Conservation (phyloP, 2,888 invertebrate species). For the Drosophila diplacantha region DNA sequence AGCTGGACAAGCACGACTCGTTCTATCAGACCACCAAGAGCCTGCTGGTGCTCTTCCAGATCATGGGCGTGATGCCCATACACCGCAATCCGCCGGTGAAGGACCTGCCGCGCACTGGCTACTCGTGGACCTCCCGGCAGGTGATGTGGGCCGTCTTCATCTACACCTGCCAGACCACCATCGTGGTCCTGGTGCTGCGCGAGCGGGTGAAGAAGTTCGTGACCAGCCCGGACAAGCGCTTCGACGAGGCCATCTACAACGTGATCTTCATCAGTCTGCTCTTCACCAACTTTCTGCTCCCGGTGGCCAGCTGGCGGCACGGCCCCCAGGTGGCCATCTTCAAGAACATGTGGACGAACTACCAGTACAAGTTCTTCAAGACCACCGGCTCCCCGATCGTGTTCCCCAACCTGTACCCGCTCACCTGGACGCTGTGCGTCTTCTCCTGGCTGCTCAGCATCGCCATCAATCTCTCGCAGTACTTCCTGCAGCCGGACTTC, state of each 20-base stretch:
- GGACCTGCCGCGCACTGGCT: conserved; percentile 80
- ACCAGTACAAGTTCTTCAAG: conserved; percentile 80
- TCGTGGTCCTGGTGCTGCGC: conserved; percentile 79
- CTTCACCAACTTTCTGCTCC: conserved; percentile 84
- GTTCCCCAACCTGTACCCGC: conserved; percentile 82
- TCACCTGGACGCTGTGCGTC: conserved; percentile 83
- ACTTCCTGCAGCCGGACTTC: conserved; percentile 85
- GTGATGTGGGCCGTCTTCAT: conserved; percentile 84
- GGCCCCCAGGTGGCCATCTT: conserved; percentile 85
- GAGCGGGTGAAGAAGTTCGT: conserved; percentile 80
- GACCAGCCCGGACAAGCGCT: conserved; percentile 81
- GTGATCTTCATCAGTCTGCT: conserved; percentile 85
- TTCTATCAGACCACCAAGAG: conserved; percentile 86
- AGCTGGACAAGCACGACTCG: conserved; percentile 83
- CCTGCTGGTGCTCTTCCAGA: conserved; percentile 84
- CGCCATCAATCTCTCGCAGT: conserved; percentile 83
- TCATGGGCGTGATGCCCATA: conserved; percentile 87
- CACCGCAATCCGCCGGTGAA: conserved; percentile 81
- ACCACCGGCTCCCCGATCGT: conserved; percentile 81
- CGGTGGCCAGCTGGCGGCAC: conserved; percentile 85
- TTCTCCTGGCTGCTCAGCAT: conserved; percentile 84
- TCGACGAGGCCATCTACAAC: conserved; percentile 87
- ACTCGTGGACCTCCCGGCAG: conserved; percentile 83
- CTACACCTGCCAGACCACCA: conserved; percentile 81
- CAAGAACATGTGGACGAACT: conserved; percentile 88